Base-by-base conservation (phyloP, 2,888 invertebrate species). In the Agrochola lychnidis region DNA sequence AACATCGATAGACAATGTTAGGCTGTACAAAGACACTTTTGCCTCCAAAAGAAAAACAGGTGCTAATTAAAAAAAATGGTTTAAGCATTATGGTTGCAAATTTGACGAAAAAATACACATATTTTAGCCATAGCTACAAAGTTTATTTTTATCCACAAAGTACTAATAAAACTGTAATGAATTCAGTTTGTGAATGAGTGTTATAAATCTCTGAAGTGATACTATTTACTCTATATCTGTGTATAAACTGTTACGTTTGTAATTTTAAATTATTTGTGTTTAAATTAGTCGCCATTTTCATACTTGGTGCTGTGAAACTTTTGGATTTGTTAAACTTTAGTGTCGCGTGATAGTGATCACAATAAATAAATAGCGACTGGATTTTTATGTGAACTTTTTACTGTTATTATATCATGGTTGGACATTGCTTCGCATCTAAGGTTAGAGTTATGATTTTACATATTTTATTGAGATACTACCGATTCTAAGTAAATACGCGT, bases 281-380 rank as follows among this genome's bases (percentile, higher is more conserved):
- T 78, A 85, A 87, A 86, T 85, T 88, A 83, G 92, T 93, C 93
- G 93, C 92, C 93, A 93, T 93, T 91, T 93, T 92, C 91, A 69
- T 89, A 89, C 83, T 89, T 85, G 81, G 89, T 91, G 88, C 86
- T 85, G 89, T 91, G 89, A 90, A 90, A 89, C 89, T 90, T 90
- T 85, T 82, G 82, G 77, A 83, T 84, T 88, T 82, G 83, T 86
- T 84, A 67, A 82, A 70, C 68, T 76, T 74, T 79, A 70, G n/a
- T 79, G 79, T 75, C 59, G 78, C 73, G 83, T 82, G 79, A 79
- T 82, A 82, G 87, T 89, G 86, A 76, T 80, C 78, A 70, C 73
- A 73, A 77, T 76, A 77, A 73, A 64, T 81, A 69, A 36, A 67
- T 66, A 78, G 76, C 74, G 75, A 48, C 51, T 69, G 80, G 69